Percentiles rank a stretch among this genome's conserved stretches.
phyloP scores from a whole-genome alignment of 1,140 invertebrate species.

The Drosophila chauvacae region DNA sequence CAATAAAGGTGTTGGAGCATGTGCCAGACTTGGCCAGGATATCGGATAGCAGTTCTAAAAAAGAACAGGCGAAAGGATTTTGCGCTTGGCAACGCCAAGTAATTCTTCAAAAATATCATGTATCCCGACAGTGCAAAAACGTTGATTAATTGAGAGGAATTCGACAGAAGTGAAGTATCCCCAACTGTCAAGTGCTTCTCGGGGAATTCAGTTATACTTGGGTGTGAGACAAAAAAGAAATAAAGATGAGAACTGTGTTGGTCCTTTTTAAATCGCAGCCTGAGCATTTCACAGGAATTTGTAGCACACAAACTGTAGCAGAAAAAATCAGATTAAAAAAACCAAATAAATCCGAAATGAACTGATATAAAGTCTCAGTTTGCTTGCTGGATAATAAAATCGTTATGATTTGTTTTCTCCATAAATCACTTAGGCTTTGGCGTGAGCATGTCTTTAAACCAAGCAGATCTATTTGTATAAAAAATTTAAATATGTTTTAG shows the following conservation, averaged over 20 bases:
- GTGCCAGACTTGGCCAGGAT: constrained; percentile 25
- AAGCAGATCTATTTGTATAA: not conserved
- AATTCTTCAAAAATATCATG: constrained; percentile 35
- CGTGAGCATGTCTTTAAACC: not conserved
- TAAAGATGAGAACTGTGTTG: not conserved
- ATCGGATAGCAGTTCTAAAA: constrained; percentile 39
- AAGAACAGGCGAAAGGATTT: constrained; percentile 30
- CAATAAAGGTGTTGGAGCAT: constrained; percentile 35
- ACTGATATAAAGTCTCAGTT: not conserved
- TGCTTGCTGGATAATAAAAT: not conserved
- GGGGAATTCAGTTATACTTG: constrained; percentile 10
- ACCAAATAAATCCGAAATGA: not conserved
- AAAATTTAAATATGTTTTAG: not conserved
- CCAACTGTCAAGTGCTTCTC: not conserved
- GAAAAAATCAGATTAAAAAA: not conserved
- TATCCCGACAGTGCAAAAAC: constrained; percentile 14
- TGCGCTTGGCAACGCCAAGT: constrained; percentile 17
- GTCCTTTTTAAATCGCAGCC: constrained; percentile 3
- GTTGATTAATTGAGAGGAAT: constrained; percentile 34
- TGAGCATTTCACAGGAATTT: constrained; percentile 1
- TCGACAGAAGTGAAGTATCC: constrained; percentile 8
- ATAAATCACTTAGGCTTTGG: not conserved
- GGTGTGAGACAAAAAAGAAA: not conserved
- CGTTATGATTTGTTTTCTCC: not conserved
- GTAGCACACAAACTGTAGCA: not conserved